Conservation (phyloP, 2,888 invertebrate species). For the Lochmaea capreae region DNA sequence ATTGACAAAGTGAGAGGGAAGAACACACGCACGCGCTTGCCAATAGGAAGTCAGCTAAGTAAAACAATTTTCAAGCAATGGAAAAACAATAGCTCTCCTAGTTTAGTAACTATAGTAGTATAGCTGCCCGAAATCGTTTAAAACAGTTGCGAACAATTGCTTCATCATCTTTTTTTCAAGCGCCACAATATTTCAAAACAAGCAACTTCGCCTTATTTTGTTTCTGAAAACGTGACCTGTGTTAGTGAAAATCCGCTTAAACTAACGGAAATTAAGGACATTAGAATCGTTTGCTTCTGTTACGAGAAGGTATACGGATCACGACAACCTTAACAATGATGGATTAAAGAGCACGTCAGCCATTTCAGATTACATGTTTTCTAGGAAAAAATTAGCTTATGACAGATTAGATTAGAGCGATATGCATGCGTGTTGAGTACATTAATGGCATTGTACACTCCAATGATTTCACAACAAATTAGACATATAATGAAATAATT, state of each 20-base stretch:
- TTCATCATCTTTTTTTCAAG: too few species aligned
- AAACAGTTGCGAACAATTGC: too few species aligned
- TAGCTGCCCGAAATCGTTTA: too few species aligned
- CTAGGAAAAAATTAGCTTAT: background rate
- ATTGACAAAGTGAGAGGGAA: too few species aligned
- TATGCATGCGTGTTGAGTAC: background rate
- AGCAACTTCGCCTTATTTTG: background rate
- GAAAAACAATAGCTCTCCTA: too few species aligned
- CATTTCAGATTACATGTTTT: background rate
- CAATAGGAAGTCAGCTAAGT: too few species aligned
- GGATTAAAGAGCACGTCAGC: background rate
- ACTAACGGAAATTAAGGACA: constrained; percentile 12
- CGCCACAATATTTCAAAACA: too few species aligned
- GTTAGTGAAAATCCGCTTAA: constrained; percentile 14
- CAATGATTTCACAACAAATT: background rate
- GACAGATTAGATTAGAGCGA: background rate
- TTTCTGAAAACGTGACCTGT: constrained; percentile 9
- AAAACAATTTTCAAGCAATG: too few species aligned
- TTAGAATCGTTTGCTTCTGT: background rate
- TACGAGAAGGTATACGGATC: background rate
- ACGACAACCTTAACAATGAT: constrained; percentile 10
- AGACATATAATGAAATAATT: background rate
- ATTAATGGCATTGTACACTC: background rate
- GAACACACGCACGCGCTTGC: too few species aligned
- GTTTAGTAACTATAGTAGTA: too few species aligned